Base-by-base conservation (phyloP, 2,797 vertebrate species). In the Tamandua tetradactyla region DNA sequence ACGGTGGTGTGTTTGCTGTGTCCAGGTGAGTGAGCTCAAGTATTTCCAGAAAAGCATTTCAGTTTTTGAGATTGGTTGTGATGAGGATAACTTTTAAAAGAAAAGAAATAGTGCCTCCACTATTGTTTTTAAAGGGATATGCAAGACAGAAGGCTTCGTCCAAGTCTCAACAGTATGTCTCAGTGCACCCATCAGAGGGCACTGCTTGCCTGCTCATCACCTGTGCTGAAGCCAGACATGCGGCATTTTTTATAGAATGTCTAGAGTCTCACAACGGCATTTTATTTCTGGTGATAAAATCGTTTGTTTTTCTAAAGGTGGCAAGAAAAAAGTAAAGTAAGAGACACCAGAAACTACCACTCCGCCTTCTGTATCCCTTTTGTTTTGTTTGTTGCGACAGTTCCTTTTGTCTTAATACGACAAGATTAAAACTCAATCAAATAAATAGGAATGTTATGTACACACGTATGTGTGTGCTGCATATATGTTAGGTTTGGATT, bases 1-100 rank as follows among this genome's bases (percentile, higher is more conserved):
- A 99, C 9, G 99, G 99, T 0, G 94, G 98, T 7, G 32, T 99
- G 85, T 99, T 99, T 97, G 99, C 99, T 0, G 97, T 99, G 87
- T 99, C 99, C 95, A 99, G 99, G 99, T 99, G 96, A 97, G 98
- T 64, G 59, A 69, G 92, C 96, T 85, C 93, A 96, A 23, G 18
- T 92, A 17, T 95, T 93, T 92, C 78, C 82, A 93, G 91, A 82
- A 96, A 94, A 42, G 68, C 49, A 64, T 90, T 96, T 95, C 83
- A 94, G 90, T 62, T 75, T 94, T 62, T 72, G 92, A 96, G 93
- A 94, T 74, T 80, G 86, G 80, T 71, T 93, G 61, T 92, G 93
- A 71, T 93, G 87, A 89, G 89, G 78, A 75, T 84, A 89, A 79
- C 71, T 96, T 93, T 90, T 59, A 93, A 94, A 89, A 68, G 87